These are phyloP conservation scores for Esox masquinongy DNA, from an alignment of 2,797 vertebrate species.

Conservation along the genomic window DNA sequence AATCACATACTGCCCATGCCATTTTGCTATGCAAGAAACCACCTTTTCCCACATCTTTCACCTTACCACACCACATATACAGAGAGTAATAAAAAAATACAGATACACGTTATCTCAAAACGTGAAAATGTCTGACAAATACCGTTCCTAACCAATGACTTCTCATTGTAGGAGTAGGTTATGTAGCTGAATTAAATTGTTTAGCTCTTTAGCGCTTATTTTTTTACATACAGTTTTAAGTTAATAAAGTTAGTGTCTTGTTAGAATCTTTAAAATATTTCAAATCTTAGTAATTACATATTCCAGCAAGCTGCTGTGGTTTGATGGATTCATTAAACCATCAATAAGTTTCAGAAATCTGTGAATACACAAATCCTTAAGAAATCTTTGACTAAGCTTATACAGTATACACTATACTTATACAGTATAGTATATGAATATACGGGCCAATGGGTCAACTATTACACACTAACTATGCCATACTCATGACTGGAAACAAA, in stretches of 20 bases:
- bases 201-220: too few species aligned
- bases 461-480: constrained; percentile 49
- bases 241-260: too few species aligned
- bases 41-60: background rate
- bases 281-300: too few species aligned
- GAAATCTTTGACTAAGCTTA: too few species aligned
- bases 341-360: too few species aligned
- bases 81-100: background rate
- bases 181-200: background rate
- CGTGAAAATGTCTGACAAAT: background rate
- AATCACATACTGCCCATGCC: constrained; percentile 43
- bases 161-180: background rate
- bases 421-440: too few species aligned
- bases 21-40: constrained; percentile 41
- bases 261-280: too few species aligned
- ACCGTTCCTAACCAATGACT: background rate
- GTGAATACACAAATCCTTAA: too few species aligned
- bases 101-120: background rate
- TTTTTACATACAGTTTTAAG: too few species aligned
- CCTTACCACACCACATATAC: constrained; percentile 17
- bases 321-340: too few species aligned
- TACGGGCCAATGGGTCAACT: background rate
- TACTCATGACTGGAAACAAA: constrained; percentile 47
- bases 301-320: too few species aligned
- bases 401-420: too few species aligned